phyloP scores from a whole-genome alignment of 2,888 invertebrate genomes.

The Stenchaetothrips biformis region DNA sequence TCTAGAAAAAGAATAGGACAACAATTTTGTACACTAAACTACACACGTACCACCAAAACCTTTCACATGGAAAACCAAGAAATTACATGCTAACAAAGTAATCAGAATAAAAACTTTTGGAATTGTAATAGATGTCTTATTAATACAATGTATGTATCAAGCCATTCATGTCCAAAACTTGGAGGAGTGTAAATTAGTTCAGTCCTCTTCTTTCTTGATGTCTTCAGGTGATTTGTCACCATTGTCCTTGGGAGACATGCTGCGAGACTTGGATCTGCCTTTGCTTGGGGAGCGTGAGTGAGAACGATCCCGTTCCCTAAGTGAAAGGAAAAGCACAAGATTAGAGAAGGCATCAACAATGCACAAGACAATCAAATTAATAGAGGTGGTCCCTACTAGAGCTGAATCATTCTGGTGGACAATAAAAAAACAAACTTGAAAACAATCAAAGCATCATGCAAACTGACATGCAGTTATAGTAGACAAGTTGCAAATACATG shows the following conservation, averaged over 20 bases:
- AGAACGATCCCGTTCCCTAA: neutral
- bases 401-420: too few relatives aligned
- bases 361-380: neutral
- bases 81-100: neutral
- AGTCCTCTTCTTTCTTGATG: constrained; percentile 2
- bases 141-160: neutral
- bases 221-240: constrained; percentile 46
- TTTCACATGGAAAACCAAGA: neutral
- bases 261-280: constrained; percentile 53
- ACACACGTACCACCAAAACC: constrained; percentile 16
- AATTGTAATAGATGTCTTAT: neutral
- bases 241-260: constrained; percentile 51
- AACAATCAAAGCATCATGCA: too few relatives aligned
- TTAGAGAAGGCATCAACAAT: neutral
- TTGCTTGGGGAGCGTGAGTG: constrained; percentile 63
- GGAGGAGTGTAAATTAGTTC: constrained; percentile 2
- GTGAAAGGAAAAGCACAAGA: constrained; percentile 31
- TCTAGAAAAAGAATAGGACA: neutral
- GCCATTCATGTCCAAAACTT: neutral
- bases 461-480: too few relatives aligned
- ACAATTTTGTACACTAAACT: constrained; percentile 13
- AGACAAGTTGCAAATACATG: too few relatives aligned
- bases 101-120: neutral
- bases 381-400: neutral
- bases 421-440: too few relatives aligned